Evolutionary conservation across 2,797 vertebrate genomes (phyloP), one percentile per base, ranked within the genome.

Genomic region (Dicrostonyx torquatus): DNA sequence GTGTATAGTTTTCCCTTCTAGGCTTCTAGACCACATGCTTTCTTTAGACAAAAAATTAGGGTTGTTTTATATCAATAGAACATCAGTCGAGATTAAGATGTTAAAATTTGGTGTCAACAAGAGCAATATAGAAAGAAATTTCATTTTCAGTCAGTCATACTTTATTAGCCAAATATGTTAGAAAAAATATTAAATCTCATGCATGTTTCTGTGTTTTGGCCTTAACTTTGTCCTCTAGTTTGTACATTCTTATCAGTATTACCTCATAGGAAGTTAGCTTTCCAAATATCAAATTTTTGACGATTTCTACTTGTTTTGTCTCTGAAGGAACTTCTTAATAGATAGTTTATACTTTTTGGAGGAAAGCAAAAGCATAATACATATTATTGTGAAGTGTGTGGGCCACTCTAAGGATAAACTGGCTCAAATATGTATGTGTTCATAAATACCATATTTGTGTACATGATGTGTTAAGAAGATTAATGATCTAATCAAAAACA

Each of bases 331-430:
- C 94, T 88, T 82, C n/a, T 96, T 94, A 94, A 87, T 94, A 84
- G 66, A 94, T 93, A 97, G 87, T 89, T 66, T 84, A 13, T 73
- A 31, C 55, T 94, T 58, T 92, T 77, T 95, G 94, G 62, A 82
- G n/a, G 96, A 93, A 97, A 93, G 89, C 72, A 94, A 40, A 90
- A 34, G 9, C 45, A 88, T 64, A 95, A 94, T 95, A 79, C 94
- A 96, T 78, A 97, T 98, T 96, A 96, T 98, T 95, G 40, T 95
- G 45, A 90, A 96, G 90, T 45, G 90, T 97, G 92, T 87, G 80
- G 95, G 93, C 86, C 91, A 97, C 87, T 97, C 77, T 95, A 97
- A 97, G 94, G 96, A 91, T 89, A 97, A 97, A 95, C 96, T 96
- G 86, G 48, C 22, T 29, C 94, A 96, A 55, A 53, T 55, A 13